Conservation (phyloP, 2,888 invertebrate genomes). For the Chrysina gloriosa region DNA sequence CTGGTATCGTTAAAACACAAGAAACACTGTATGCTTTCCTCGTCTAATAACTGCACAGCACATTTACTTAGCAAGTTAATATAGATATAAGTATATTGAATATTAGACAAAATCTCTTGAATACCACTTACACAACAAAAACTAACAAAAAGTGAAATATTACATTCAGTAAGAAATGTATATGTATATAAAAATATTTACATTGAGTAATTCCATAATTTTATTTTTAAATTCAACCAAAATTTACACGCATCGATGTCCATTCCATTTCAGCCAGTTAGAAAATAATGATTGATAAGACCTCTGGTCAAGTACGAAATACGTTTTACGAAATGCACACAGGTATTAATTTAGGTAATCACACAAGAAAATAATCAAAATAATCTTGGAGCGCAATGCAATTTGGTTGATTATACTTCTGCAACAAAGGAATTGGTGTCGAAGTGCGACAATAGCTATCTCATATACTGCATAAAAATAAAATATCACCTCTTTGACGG, state of each 20-base stretch:
- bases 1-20: not conserved
- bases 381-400: not conserved
- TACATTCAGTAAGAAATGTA: slow-evolving; percentile 35
- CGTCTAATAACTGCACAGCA: slow-evolving; percentile 44
- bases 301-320: not conserved
- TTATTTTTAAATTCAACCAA: slow-evolving; percentile 20
- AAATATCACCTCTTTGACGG: too few species aligned
- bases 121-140: slow-evolving; percentile 26
- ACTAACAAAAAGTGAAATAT: slow-evolving; percentile 34
- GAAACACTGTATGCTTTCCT: not conserved
- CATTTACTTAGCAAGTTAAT: slow-evolving; percentile 41
- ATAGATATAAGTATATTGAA: slow-evolving; percentile 27
- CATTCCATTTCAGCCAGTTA: slow-evolving; percentile 3
- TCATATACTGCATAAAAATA: too few species aligned
- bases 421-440: too few species aligned
- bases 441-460: too few species aligned
- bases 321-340: slow-evolving; percentile 13
- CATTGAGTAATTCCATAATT: slow-evolving; percentile 39
- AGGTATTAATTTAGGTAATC: slow-evolving; percentile 1
- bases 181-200: slow-evolving; percentile 38
- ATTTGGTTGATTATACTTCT: slow-evolving; percentile 4
- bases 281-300: not conserved
- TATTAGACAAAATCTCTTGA: slow-evolving; percentile 28
- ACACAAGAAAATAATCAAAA: not conserved
- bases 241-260: not conserved